A percentile compares a stretch with the other conserved stretches of the same genome.
Conservation (phyloP, 2,888 invertebrate genomes). For the Cephus pygmeus region DNA sequence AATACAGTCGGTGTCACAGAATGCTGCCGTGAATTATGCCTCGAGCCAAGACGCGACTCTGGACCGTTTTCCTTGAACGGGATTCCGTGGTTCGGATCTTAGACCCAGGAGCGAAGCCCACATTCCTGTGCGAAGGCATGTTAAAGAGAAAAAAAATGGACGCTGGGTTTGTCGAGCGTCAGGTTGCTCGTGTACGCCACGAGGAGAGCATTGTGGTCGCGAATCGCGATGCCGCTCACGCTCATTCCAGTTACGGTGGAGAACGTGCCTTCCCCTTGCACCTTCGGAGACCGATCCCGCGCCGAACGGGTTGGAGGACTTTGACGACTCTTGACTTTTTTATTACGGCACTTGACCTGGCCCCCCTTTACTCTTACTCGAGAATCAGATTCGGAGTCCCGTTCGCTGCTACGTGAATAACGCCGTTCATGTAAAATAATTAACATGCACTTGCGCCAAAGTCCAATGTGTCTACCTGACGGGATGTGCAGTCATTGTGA, state of each 20-base stretch:
- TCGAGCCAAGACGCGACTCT: background rate
- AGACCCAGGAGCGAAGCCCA: background rate
- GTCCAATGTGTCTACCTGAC: conserved; percentile 27
- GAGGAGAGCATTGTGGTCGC: background rate
- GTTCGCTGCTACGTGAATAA: background rate
- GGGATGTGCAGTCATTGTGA: conserved; percentile 60
- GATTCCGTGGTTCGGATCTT: background rate
- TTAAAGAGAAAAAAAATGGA: background rate
- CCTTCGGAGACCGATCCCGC: background rate
- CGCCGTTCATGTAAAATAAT: background rate
- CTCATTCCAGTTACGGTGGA: conserved; percentile 43
- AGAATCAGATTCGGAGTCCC: background rate
- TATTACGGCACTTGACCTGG: background rate
- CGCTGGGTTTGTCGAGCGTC: background rate
- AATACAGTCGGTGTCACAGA: background rate
- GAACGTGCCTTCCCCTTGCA: conserved; percentile 1
- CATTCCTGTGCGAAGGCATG: background rate
- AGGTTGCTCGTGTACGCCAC: background rate
- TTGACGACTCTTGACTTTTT: background rate
- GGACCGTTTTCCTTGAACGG: background rate
- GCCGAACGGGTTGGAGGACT: background rate
- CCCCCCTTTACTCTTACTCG: background rate
- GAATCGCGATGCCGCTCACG: conserved; percentile 41
- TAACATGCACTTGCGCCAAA: conserved; percentile 34
- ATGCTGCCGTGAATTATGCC: background rate